Evolutionary conservation across 2,888 invertebrate genomes (phyloP).

Genomic region (Lathronympha strigana): DNA sequence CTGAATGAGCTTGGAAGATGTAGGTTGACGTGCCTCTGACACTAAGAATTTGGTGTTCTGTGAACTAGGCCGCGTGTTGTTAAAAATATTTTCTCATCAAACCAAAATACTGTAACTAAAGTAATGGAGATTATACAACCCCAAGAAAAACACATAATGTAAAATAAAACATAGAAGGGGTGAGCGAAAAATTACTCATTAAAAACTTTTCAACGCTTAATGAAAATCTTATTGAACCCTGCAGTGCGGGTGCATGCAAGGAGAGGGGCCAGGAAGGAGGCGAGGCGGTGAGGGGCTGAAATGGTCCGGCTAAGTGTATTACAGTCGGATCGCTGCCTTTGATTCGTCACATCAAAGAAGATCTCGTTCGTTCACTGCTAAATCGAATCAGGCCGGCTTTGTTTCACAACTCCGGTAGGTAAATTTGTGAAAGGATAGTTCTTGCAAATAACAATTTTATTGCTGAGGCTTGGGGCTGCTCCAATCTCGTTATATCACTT

Average conservation of each 20-base stretch:
- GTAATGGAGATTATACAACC: neutral
- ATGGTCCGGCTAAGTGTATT: conserved; percentile 82
- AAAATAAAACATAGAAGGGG: conserved; percentile 52
- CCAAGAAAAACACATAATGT: conserved; percentile 24
- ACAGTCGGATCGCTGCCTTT: conserved; percentile 82
- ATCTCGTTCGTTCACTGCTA: conserved; percentile 74
- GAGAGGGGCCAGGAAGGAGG: conserved; percentile 44
- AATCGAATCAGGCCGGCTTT: conserved; percentile 81
- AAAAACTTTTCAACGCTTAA: conserved; percentile 81
- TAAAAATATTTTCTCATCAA: too few relatives aligned
- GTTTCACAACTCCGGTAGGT: conserved; percentile 72
- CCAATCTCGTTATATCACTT: conserved; percentile 13
- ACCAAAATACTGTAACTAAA: conserved; percentile 2
- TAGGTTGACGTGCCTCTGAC: too few relatives aligned
- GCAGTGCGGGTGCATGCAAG: conserved; percentile 63
- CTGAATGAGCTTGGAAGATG: too few relatives aligned
- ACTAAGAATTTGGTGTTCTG: too few relatives aligned
- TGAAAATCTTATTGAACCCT: conserved; percentile 81
- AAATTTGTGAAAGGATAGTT: conserved; percentile 60
- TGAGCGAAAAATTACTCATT: conserved; percentile 73
- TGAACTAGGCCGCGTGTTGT: too few relatives aligned
- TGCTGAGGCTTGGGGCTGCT: conserved; percentile 13
- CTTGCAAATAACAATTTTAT: conserved; percentile 44
- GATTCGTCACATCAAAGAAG: conserved; percentile 84
- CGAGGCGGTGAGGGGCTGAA: conserved; percentile 59